These are phyloP conservation scores for Apantesis nais DNA, from an alignment of 2,888 invertebrate species.

Conservation along the genomic window DNA sequence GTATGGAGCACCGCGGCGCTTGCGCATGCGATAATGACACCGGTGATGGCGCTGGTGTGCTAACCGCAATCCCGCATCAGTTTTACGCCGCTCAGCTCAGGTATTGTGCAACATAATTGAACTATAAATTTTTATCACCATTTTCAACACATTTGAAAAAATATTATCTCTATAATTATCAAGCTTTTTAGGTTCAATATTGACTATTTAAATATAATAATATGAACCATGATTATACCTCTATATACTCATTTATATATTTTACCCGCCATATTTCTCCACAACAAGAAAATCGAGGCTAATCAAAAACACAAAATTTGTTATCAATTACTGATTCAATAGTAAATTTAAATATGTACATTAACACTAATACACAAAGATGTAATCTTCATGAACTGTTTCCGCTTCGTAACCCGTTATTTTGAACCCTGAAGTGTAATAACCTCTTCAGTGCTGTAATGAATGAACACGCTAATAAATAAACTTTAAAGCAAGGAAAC, in stretches of 20 bases:
- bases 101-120: conserved; percentile 76
- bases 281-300: too few relatives aligned
- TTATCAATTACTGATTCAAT: neutral
- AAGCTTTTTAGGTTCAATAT: neutral
- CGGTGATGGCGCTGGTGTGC: conserved; percentile 99
- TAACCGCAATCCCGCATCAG: conserved; percentile 98
- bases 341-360: neutral
- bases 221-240: too few relatives aligned
- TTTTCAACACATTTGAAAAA: neutral
- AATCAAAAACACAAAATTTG: neutral
- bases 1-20: conserved; percentile 99
- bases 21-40: conserved; percentile 99
- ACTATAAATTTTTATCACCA: neutral
- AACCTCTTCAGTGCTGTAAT: conserved; percentile 5
- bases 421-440: conserved; percentile 4
- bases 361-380: neutral
- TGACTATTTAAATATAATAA: neutral
- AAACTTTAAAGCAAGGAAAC: conserved; percentile 27
- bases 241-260: too few relatives aligned
- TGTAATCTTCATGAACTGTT: neutral
- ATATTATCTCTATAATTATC: too few relatives aligned
- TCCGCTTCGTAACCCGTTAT: conserved; percentile 4
- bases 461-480: conserved; percentile 12
- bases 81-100: conserved; percentile 94
- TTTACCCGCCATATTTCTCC: too few relatives aligned